Percentiles rank a stretch among this genome's conserved stretches.
Conservation (phyloP, 30 jellyfish, hydroid and myxozoan genomes). For the Cassiopea andromeda region DNA sequence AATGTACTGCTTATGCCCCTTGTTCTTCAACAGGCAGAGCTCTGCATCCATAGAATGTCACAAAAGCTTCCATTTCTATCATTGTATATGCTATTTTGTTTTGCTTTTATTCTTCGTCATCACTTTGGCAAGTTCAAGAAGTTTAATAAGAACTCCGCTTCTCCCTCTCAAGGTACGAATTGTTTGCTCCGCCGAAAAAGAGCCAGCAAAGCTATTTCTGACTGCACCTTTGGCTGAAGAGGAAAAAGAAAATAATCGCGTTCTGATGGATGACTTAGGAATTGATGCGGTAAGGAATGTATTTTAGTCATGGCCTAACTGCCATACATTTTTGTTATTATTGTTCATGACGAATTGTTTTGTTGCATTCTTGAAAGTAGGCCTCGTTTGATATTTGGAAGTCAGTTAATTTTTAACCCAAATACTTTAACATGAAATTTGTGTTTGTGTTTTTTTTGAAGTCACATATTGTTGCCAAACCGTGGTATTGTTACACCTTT, state of each 20-base stretch:
- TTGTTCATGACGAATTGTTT: background rate
- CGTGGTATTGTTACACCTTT: no score
- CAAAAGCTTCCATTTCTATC: no score
- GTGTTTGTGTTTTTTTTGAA: no score
- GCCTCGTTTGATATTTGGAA: no score
- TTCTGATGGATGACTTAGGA: conserved; percentile 94
- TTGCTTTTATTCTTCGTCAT: background rate
- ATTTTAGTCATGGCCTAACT: background rate
- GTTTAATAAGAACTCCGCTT: background rate
- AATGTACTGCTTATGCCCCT: no score
- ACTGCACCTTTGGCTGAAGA: conserved; percentile 50
- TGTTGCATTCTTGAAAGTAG: background rate
- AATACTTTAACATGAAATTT: no score
- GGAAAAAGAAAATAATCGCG: conserved; percentile 70
- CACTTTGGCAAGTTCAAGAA: background rate
- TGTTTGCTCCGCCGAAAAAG: conserved; percentile 79
- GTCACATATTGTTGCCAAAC: no score
- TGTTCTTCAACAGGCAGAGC: no score
- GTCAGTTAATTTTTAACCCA: no score
- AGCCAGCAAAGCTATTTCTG: conserved; percentile 69
- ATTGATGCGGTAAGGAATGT: conserved; percentile 65
- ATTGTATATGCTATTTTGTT: no score
- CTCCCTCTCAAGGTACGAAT: conserved; percentile 72
- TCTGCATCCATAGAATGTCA: no score
- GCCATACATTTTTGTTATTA: background rate